Evolutionary conservation across 2,888 invertebrate species (phyloP), one percentile per base, ranked within the genome.

Genomic region (Lottia gigantea): DNA sequence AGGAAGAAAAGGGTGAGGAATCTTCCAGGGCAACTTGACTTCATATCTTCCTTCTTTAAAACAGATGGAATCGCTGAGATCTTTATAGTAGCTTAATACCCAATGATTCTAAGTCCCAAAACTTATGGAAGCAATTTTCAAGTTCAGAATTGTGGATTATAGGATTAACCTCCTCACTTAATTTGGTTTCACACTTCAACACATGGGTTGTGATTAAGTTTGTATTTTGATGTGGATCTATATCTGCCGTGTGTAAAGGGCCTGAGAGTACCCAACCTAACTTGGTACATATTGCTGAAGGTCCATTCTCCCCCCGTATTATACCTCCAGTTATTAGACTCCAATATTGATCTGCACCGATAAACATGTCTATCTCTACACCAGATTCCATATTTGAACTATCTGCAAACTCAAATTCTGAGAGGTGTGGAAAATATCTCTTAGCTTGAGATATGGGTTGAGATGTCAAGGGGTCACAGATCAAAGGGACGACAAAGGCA

Each of bases 141-240:
- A 55, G 55, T 11, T 55, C 55, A 19, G 55, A 55, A 6, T 31
- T 31, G 2, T 31, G 31, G 31, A 31, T 31, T 31, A 31, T 31
- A 31, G 31, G 31, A 31, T 31, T 31, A 2, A 31, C 2, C 31
- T 31, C 31, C 6, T 6, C 31, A 31, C 31, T 31, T 55, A 55
- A 55, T n/a, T 55, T n/a, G 19, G 55, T 55, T 11, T 55, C 55
- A 55, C 19, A 19, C 55, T 55, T 55, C 11, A 55, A 55, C 19
- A 55, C 55, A 55, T 55, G 55, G 55, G 55, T 55, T 19, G 55
- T 55, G 55, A 55, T 55, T 19, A 55, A 19, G 55, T 55, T 55
- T n/a, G 55, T 55, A 55, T 55, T 55, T 55, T 55, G 19, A 19
- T 55, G 8, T 19, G 19, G n/a, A 19, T 7, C n/a, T 55, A 55